Evolutionary conservation across 2,888 invertebrate genomes (phyloP).

Genomic region (Amblyteles armatorius): DNA sequence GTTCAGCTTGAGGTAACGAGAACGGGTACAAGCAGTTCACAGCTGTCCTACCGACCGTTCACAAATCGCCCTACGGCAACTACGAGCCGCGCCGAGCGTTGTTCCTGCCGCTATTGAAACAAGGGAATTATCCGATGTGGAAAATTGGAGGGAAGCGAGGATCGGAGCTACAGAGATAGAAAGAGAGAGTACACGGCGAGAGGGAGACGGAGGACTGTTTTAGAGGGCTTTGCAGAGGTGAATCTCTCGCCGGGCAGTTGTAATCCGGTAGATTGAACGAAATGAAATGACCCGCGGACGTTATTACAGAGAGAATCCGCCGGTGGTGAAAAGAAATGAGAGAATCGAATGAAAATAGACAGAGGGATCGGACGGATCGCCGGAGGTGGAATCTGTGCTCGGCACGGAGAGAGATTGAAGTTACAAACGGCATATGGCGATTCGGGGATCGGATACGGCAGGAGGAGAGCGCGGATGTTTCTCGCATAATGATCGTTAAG

Average conservation of each 20-base stretch:
- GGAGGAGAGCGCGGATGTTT: not conserved
- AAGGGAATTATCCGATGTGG: slow-evolving; percentile 56
- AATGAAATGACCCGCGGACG: slow-evolving; percentile 54
- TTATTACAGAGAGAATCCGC: slow-evolving; percentile 36
- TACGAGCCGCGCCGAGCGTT: not conserved
- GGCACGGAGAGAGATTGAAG: slow-evolving; percentile 39
- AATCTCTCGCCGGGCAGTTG: slow-evolving; percentile 17
- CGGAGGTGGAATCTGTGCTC: slow-evolving; percentile 32
- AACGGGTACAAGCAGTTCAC: slow-evolving; percentile 2
- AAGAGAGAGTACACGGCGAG: not conserved
- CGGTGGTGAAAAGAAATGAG: slow-evolving; percentile 20
- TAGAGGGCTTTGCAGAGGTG: slow-evolving; percentile 4
- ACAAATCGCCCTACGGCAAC: slow-evolving; percentile 51
- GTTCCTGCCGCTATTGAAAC: slow-evolving; percentile 16
- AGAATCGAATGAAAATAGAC: slow-evolving; percentile 35
- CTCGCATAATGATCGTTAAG: not conserved
- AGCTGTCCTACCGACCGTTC: slow-evolving; percentile 14
- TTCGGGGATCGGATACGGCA: not conserved
- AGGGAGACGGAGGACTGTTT: not conserved
- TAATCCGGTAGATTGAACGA: slow-evolving; percentile 57
- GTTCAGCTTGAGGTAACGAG: slow-evolving; percentile 10
- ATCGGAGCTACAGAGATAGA: not conserved
- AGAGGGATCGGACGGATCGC: slow-evolving; percentile 28
- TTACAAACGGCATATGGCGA: slow-evolving; percentile 15
- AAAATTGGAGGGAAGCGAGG: slow-evolving; percentile 11